Base-by-base conservation (phyloP, 1,140 invertebrate species). In the Sycophila sp. region DNA sequence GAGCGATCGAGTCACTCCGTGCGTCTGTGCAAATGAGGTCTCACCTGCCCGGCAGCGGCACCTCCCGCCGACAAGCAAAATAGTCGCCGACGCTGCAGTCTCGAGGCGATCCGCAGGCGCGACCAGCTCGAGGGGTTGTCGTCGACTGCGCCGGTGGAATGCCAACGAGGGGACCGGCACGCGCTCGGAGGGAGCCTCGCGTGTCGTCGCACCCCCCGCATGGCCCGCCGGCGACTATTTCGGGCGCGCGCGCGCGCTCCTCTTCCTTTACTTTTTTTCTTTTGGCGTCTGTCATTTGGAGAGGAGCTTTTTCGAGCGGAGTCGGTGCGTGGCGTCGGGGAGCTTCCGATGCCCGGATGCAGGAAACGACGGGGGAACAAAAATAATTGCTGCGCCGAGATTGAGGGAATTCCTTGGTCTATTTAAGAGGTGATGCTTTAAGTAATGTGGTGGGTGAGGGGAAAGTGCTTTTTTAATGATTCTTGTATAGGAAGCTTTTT, bases 151-250 rank as follows among this genome's bases (percentile, higher is more conserved):
- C 11, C 17, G 66, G n/a, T n/a, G n/a, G n/a, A n/a, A n/a, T n/a
- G n/a, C n/a, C n/a, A n/a, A n/a, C n/a, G n/a, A n/a, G n/a, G n/a
- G n/a, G n/a, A n/a, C n/a, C n/a, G n/a, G n/a, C n/a, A n/a, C n/a
- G n/a, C n/a, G n/a, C n/a, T n/a, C n/a, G n/a, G n/a, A n/a, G n/a
- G n/a, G n/a, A n/a, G n/a, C n/a, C n/a, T 42, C 62, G 72, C 49
- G 72, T 77, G 80, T 77, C 78, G 73, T 77, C 78, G 73, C 76
- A 82, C 80, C 82, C 82, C 79, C 78, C 72, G 71, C 77, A 40
- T 42, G 26, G 36, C 40, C 24, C 11, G 53, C 1, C 26, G 51
- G 10, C 24, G 69, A 78, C 81, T 83, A 83, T 83, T 83, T 83
- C 70, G 69, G 78, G 79, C 80, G 75, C 76, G 74, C 73, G 75